These are phyloP conservation scores for Acleris emargana DNA, from an alignment of 2,888 invertebrate species.

Conservation along the genomic window DNA sequence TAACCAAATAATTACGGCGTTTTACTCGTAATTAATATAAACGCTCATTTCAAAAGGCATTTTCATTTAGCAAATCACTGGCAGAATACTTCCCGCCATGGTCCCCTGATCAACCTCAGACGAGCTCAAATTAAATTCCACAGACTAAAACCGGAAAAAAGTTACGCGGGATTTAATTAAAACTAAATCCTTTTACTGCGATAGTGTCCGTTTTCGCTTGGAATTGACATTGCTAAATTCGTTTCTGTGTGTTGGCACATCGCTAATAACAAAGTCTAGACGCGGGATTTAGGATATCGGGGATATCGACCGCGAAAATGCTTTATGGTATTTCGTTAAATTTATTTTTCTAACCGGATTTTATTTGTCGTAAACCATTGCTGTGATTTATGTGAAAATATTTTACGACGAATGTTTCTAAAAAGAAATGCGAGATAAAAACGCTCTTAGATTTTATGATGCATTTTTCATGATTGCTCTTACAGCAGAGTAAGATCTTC, in stretches of 20 bases:
- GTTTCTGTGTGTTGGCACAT: conserved; percentile 13
- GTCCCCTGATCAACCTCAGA: conserved; percentile 23
- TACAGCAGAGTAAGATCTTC: not conserved
- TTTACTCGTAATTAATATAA: too few species aligned
- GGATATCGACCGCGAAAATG: conserved; percentile 1
- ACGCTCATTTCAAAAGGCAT: not conserved
- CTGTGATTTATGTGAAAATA: conserved; percentile 5
- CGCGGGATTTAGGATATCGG: conserved; percentile 22
- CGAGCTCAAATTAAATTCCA: conserved; percentile 33
- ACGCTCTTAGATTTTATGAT: not conserved
- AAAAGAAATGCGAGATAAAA: not conserved
- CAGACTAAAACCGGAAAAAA: conserved; percentile 17
- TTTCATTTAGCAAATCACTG: conserved; percentile 18
- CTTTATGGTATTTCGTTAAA: conserved; percentile 21
- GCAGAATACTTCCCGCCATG: conserved; percentile 13
- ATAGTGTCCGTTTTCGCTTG: conserved; percentile 5
- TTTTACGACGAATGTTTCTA: not conserved
- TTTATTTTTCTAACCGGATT: conserved; percentile 25
- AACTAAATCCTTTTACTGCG: conserved; percentile 11
- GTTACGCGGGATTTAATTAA: conserved; percentile 1
- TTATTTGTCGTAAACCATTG: not conserved
- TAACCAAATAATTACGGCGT: too few species aligned
- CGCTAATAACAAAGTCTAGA: conserved; percentile 32
- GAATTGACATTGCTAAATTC: conserved; percentile 6
- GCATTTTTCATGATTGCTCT: not conserved